These are phyloP conservation scores for Tetragonula carbonaria DNA, from an alignment of 2,888 invertebrate species.

Conservation along the genomic window DNA sequence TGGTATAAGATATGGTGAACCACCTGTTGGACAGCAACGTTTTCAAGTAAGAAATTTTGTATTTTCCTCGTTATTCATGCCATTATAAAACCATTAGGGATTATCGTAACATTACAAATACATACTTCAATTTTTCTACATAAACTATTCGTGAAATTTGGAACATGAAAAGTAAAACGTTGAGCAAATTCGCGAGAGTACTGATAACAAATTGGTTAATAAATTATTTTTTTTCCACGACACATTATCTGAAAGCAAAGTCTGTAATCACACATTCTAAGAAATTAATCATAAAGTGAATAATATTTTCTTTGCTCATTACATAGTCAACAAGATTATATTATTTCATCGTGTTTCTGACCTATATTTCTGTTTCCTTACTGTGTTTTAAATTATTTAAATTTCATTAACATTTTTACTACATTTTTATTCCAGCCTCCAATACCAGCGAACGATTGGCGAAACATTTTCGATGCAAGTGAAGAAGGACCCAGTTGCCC, in stretches of 20 bases:
- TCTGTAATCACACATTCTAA: background rate
- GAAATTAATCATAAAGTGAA: background rate
- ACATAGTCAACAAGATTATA: background rate
- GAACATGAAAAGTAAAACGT: background rate
- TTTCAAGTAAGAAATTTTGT: constrained; percentile 61
- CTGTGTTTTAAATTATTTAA: background rate
- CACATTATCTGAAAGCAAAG: background rate
- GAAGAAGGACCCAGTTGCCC: constrained; percentile 87
- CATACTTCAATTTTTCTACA: too few relatives aligned
- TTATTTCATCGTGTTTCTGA: background rate
- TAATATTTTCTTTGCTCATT: background rate
- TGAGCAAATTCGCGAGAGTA: background rate
- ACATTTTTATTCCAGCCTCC: constrained; percentile 76
- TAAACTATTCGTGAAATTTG: background rate
- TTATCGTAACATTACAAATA: too few relatives aligned
- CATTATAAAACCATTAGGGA: too few relatives aligned
- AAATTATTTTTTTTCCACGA: background rate
- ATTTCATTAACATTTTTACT: too few relatives aligned
- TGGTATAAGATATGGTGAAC: constrained; percentile 71
- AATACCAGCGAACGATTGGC: constrained; percentile 85
- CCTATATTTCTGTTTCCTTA: too few relatives aligned
- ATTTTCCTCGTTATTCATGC: background rate
- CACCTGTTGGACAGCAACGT: constrained; percentile 67
- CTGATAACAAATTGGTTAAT: background rate
- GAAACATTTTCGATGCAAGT: constrained; percentile 85